Base-by-base conservation (phyloP, 2,113 vertebrate genomes). In the Hipposideros armiger region DNA sequence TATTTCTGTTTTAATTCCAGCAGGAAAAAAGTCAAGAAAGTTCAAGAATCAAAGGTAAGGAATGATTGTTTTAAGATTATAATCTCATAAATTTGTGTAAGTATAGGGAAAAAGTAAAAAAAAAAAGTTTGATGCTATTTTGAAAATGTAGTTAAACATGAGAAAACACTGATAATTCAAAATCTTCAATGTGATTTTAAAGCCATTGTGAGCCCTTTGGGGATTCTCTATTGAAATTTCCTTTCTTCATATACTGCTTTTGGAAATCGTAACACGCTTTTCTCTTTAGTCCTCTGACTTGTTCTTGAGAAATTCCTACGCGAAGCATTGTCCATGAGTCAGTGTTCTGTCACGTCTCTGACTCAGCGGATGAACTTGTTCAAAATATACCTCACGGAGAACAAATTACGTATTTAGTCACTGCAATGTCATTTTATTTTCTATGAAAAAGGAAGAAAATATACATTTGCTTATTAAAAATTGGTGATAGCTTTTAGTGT, bases 11-110 rank as follows among this genome's bases (percentile, higher is more conserved):
- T 98, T 97, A 93, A 97, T 98, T 98, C 95, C 98, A 99, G 99
- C 98, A 99, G 97, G 98, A 99, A 97, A 99, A 97, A 95, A 98
- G 67, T 94, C 98, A 98, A 95, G 99, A 98, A 95, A 98, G 52
- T 97, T 97, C 97, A 98, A 98, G 98, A 98, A 97, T 97, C 92
- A 98, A 98, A 98, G 99, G 99, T 99, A 98, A 98, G 98, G n/a
- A 70, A 30, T 72, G 28, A 83, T 72, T 94, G 11, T 92, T 98
- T 98, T 83, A 94, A 95, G 91, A 90, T 76, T 62, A 58, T 58
- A 52, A 5, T 69, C 97, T 91, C 0, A 47, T 97, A 28, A 69
- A 84, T 66, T 80, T 45, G 26, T 45, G 6, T 82, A 96, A 66
- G 7, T 74, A 76, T 62, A 56, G 52, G 11, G 8, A 19, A 56